phyloP scores from a whole-genome alignment of 2,113 vertebrate species.

The Oceanodroma tethys region DNA sequence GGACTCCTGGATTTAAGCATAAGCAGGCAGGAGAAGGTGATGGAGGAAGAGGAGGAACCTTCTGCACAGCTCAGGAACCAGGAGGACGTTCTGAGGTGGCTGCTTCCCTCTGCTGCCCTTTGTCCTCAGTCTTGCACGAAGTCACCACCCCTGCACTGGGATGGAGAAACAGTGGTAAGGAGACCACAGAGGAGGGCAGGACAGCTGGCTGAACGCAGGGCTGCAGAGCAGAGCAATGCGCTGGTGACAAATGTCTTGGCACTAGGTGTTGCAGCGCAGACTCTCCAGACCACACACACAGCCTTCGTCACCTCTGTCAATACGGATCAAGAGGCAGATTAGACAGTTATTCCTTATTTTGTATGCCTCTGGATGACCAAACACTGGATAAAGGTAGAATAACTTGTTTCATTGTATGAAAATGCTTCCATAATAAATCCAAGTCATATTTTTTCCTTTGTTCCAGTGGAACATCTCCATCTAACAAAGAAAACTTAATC shows the following conservation, averaged over 20 bases:
- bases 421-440: background rate
- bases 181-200: background rate
- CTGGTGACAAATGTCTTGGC: background rate
- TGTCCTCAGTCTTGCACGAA: background rate
- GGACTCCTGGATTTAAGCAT: background rate
- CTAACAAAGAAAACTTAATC: background rate
- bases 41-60: background rate
- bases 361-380: background rate
- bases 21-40: background rate
- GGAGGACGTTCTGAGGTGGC: background rate
- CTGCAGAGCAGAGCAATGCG: background rate
- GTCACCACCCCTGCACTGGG: rapidly evolving
- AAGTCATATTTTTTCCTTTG: background rate
- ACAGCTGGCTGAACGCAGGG: background rate
- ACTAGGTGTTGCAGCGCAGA: background rate
- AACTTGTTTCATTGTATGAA: background rate
- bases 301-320: background rate
- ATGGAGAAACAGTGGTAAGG: background rate
- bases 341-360: background rate
- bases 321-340: background rate
- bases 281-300: too few species aligned
- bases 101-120: background rate
- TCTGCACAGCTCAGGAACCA: background rate
- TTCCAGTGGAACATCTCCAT: background rate
- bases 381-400: background rate